phyloP scores from a whole-genome alignment of 2,797 vertebrate genomes.

The Trichosurus vulpecula region DNA sequence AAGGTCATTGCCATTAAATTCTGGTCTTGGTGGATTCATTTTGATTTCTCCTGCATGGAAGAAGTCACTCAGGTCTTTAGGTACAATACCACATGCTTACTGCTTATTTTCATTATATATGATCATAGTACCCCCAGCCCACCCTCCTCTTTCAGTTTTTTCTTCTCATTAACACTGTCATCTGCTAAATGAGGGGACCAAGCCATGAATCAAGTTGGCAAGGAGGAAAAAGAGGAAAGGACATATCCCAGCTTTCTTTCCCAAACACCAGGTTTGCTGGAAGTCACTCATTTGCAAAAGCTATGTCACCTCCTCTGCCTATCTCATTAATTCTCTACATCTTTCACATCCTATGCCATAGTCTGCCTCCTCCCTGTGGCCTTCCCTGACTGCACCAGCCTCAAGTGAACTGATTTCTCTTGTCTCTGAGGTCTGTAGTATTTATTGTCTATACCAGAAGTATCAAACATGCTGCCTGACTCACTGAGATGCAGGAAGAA shows the following conservation, averaged over 20 bases:
- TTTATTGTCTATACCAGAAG: too few relatives aligned
- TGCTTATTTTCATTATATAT: neutral
- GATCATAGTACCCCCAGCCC: neutral
- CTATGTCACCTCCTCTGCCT: neutral
- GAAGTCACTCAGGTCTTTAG: constrained; percentile 1
- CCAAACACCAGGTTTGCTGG: neutral
- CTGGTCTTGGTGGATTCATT: constrained; percentile 79
- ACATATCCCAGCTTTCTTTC: neutral
- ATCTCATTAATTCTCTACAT: neutral
- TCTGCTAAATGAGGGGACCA: neutral
- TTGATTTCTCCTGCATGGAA: constrained; percentile 78
- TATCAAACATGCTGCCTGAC: too few relatives aligned
- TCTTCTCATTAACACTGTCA: neutral
- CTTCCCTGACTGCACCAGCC: neutral
- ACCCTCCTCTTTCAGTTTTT: neutral
- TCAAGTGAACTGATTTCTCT: neutral
- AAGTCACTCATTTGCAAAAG: neutral
- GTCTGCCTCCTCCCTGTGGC: neutral
- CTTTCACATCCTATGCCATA: neutral
- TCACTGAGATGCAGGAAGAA: too few relatives aligned
- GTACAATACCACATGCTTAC: neutral
- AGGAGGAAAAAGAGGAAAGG: neutral
- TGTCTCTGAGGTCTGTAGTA: too few relatives aligned
- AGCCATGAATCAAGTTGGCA: neutral
- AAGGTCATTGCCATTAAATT: constrained; percentile 52